These are phyloP conservation scores for Serrognathus titanus DNA, from an alignment of 2,888 invertebrate genomes.

Conservation along the genomic window DNA sequence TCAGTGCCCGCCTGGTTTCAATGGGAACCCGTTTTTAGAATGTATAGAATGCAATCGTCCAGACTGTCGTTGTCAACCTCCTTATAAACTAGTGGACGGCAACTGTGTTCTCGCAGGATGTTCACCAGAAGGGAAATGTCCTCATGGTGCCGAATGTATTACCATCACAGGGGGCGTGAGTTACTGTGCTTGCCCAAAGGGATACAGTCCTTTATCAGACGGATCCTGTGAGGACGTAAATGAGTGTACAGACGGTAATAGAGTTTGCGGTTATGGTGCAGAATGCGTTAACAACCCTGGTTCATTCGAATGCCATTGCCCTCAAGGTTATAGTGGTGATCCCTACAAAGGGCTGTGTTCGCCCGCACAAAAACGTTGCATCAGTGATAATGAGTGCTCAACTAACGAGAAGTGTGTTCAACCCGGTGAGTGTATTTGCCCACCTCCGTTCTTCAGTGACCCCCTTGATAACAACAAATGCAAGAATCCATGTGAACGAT, in stretches of 20 bases:
- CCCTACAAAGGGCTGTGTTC: conserved; percentile 78
- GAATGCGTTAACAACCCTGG: conserved; percentile 79
- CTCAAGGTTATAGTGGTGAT: conserved; percentile 77
- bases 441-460: conserved; percentile 86
- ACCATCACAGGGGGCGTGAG: conserved; percentile 86
- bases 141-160: conserved; percentile 84
- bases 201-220: conserved; percentile 69
- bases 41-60: conserved; percentile 69
- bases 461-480: conserved; percentile 79
- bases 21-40: conserved; percentile 83
- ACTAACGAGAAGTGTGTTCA: conserved; percentile 87
- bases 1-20: conserved; percentile 82
- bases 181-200: conserved; percentile 90
- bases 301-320: conserved; percentile 76
- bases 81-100: conserved; percentile 78
- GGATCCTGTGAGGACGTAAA: conserved; percentile 84
- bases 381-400: conserved; percentile 78
- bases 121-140: conserved; percentile 75
- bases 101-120: conserved; percentile 84
- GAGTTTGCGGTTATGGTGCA: conserved; percentile 82
- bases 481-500: conserved; percentile 89
- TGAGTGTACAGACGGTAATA: conserved; percentile 74
- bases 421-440: conserved; percentile 87
- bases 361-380: conserved; percentile 77
- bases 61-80: conserved; percentile 83